These are phyloP conservation scores for Zaprionus lineosus DNA, from an alignment of 2,888 invertebrate genomes.

Conservation along the genomic window DNA sequence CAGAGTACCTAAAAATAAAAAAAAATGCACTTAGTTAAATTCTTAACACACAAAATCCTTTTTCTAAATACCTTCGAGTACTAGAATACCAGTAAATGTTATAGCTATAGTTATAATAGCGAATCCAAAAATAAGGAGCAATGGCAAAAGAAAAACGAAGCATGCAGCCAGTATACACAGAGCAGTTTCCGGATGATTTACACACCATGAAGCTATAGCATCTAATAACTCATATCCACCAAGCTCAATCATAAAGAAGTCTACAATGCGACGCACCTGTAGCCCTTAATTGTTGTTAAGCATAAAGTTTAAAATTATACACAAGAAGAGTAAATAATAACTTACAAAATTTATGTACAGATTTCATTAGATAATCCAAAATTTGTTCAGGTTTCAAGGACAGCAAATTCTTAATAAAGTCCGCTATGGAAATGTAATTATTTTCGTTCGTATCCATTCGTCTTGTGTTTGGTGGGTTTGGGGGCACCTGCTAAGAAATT, in stretches of 20 bases:
- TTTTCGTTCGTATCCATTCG: conserved; percentile 5
- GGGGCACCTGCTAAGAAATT: conserved; percentile 24
- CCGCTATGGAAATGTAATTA: background rate
- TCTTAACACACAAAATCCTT: background rate
- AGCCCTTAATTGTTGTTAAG: too few relatives aligned
- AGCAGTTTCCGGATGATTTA: conserved; percentile 67
- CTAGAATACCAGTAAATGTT: conserved; percentile 81
- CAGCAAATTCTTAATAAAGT: background rate
- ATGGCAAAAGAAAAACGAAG: conserved; percentile 72
- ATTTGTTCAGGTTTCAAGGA: conserved; percentile 34
- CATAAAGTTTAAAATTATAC: background rate
- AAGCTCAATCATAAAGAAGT: conserved; percentile 62
- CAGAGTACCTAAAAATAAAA: conserved; percentile 74
- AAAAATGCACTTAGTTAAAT: background rate
- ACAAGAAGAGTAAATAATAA: background rate
- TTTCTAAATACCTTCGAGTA: conserved; percentile 78
- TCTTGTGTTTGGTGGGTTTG: conserved; percentile 11
- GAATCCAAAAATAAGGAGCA: conserved; percentile 78
- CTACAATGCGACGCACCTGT: conserved; percentile 39
- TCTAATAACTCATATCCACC: conserved; percentile 68
- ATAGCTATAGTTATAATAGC: conserved; percentile 78
- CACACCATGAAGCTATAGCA: conserved; percentile 60
- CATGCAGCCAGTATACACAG: conserved; percentile 60
- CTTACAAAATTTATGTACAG: conserved; percentile 46
- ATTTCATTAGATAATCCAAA: conserved; percentile 16